Evolutionary conservation across 2,888 invertebrate species (phyloP), one percentile per base, ranked within the genome.

Genomic region (Cosmopolites sordidus): DNA sequence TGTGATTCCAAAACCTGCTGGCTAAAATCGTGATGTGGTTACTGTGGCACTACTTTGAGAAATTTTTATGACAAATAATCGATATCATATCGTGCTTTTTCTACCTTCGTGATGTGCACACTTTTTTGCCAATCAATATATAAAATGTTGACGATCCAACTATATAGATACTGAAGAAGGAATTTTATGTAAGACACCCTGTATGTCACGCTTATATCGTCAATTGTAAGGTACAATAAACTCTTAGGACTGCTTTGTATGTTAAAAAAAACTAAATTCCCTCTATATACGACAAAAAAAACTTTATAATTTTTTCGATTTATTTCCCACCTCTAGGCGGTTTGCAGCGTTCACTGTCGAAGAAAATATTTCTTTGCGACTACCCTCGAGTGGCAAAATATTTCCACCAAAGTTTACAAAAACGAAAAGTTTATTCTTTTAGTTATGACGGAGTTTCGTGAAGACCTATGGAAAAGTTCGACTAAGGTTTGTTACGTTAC

Each of bases 141-240:
- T n/a, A n/a, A n/a, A n/a, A n/a, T n/a, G n/a, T n/a, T n/a, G n/a
- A n/a, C n/a, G n/a, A n/a, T n/a, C n/a, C n/a, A n/a, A n/a, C n/a
- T n/a, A n/a, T n/a, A n/a, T n/a, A n/a, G n/a, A n/a, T n/a, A n/a
- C n/a, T n/a, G n/a, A n/a, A n/a, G n/a, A n/a, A n/a, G n/a, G 9
- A 27, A 33, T 6, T 66, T 63, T 66, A 67, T 70, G 70, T 69
- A 69, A 69, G 69, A 69, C 68, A 66, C 64, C 42, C 42, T 50
- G 50, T 33, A 43, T 15, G 37, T 50, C 69, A 70, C 67, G 70
- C 71, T 72, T 69, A 59, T 55, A 50, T 50, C 49, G 72, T 72
- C 72, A 72, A 72, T 72, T 69, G 67, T 65, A 66, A 59, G 62
- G 67, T 70, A 71, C 71, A 71, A 71, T 71, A 71, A 69, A 43